Evolutionary conservation across 2,113 vertebrate species (phyloP).

Genomic region (Leptobrachium leishanense): DNA sequence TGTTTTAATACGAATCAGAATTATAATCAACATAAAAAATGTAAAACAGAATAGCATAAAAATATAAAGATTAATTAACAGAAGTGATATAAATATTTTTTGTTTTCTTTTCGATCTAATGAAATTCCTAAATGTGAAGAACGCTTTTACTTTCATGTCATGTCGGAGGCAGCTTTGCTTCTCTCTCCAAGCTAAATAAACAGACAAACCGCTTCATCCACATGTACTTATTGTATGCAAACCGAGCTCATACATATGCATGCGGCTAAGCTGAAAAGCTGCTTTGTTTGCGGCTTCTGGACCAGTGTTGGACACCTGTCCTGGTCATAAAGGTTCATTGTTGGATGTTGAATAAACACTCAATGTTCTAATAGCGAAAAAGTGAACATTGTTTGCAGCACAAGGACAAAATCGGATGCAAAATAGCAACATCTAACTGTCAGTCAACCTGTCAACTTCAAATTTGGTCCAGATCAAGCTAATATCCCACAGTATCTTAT

Average conservation of each 20-base stretch:
- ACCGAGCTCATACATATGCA: slow-evolving; percentile 41
- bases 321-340: slow-evolving; percentile 45
- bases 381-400: not conserved
- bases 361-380: not conserved
- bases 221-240: slow-evolving; percentile 39
- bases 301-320: slow-evolving; percentile 43
- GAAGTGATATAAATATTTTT: no score
- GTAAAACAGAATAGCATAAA: no score
- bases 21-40: no score
- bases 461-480: not conserved
- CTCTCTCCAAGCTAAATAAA: not conserved
- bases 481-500: not conserved
- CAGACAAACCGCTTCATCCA: slow-evolving; percentile 18
- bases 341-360: slow-evolving; percentile 41
- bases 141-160: not conserved
- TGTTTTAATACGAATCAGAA: no score
- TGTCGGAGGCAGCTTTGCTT: not conserved
- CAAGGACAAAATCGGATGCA: not conserved
- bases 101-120: not conserved
- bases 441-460: slow-evolving; percentile 2
- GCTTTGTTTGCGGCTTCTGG: slow-evolving; percentile 23
- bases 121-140: not conserved
- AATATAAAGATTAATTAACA: no score
- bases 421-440: not conserved
- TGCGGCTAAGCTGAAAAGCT: slow-evolving; percentile 20